Base-by-base conservation (phyloP, 2,113 vertebrate genomes). In the Canis aureus region DNA sequence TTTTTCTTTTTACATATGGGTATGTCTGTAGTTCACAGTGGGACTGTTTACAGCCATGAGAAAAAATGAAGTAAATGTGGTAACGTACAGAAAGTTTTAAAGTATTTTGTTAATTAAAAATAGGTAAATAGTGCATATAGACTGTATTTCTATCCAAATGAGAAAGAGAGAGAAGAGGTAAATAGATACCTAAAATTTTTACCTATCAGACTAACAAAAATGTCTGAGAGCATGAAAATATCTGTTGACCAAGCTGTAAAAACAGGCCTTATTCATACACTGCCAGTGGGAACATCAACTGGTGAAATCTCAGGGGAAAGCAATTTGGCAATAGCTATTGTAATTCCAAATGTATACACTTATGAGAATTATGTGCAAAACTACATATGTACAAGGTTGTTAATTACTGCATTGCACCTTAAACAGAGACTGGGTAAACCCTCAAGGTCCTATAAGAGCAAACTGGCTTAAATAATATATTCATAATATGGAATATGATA, bases 31-130 rank as follows among this genome's bases (percentile, higher is more conserved):
- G 11, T 79, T 91, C n/a, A 76, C 38, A 96, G 29, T 23, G 7
- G 13, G 35, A 79, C 0, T 88, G 27, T 20, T 80, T 4, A 35
- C 11, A 84, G 29, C 43, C 74, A 17, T 51, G 62, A 82, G 59
- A 82, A 96, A 79, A 64, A 90, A 87, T 51, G 35, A 95, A 85
- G 55, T 59, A 89, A 94, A 67, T 12, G 27, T 43, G 8, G 11
- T 35, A 81, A 85, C 17, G 3, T 1, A 87, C 29, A 66, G 53
- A 73, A 93, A 32, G 29, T 87, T 55, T 84, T 19, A 27, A 60
- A 90, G 59, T 76, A 55, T 0, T 62, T 32, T 85, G 53, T 64
- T 69, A 88, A 84, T 8, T 91, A 62, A 59, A 59, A 59, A 59
- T 20, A 59, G 57, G 9, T 35, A 29, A 95, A 57, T 15, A 84